Percentiles rank a stretch among this genome's conserved stretches.
These are phyloP conservation scores for Eristalis arbustorum DNA, from an alignment of 2,888 invertebrate genomes.

Conservation along the genomic window DNA sequence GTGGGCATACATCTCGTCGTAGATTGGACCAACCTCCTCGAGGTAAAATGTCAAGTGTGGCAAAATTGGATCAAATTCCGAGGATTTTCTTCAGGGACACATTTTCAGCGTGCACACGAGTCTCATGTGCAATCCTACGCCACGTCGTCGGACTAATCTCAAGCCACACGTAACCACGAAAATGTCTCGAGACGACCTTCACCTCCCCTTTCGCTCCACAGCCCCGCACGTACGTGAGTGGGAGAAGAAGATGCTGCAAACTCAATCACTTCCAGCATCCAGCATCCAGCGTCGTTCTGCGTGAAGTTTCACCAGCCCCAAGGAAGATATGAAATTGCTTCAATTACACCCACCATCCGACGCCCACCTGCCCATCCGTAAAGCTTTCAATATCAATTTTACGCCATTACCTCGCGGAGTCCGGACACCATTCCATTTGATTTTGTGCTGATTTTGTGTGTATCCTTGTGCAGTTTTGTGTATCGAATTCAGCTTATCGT, in stretches of 20 bases:
- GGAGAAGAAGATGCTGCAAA: background rate
- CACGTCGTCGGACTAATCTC: background rate
- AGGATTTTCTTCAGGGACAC: no score
- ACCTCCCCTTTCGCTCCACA: background rate
- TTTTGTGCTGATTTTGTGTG: background rate
- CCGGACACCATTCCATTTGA: background rate
- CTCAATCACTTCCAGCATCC: background rate
- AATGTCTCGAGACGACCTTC: background rate
- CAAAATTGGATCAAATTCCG: no score
- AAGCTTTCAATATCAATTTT: constrained; percentile 11
- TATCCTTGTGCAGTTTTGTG: background rate
- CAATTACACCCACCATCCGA: background rate
- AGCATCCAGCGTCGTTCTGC: background rate
- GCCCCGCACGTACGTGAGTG: background rate
- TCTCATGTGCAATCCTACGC: no score
- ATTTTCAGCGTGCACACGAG: no score
- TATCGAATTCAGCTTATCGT: background rate
- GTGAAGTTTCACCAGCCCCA: background rate
- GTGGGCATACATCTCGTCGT: no score
- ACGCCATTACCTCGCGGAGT: background rate
- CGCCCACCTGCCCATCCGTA: background rate
- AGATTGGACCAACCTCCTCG: no score
- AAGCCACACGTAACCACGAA: background rate
- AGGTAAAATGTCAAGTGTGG: no score
- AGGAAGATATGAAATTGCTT: background rate